These are phyloP conservation scores for Styela clava DNA, from an alignment of 23 tunicate species.

Conservation along the genomic window DNA sequence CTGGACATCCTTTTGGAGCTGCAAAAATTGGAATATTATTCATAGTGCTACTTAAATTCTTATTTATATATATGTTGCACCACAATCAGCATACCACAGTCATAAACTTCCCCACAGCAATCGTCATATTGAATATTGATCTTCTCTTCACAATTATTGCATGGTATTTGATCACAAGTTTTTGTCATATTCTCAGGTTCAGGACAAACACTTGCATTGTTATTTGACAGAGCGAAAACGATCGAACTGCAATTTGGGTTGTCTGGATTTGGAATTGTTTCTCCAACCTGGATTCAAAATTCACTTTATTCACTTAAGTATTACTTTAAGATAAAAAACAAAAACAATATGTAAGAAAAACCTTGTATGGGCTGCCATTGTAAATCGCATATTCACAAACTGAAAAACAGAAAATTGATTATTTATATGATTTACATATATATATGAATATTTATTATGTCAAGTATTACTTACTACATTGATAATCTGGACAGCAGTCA, in stretches of 20 bases:
- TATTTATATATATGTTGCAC: too few relatives aligned
- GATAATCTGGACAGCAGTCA: conserved; percentile 25
- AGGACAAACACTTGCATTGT: conserved; percentile 22
- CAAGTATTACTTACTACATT: conserved; percentile 24
- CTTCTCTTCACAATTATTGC: conserved; percentile 22
- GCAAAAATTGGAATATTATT: background rate
- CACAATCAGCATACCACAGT: conserved; percentile 14
- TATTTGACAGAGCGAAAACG: background rate
- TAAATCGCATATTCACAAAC: conserved; percentile 2
- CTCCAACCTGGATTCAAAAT: conserved; percentile 29
- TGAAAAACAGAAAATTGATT: background rate
- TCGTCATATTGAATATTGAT: background rate
- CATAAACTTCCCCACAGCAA: conserved; percentile 28
- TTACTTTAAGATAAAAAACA: background rate
- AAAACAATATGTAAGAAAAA: background rate
- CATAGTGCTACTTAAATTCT: background rate
- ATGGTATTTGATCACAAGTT: conserved; percentile 2
- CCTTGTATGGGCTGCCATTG: conserved; percentile 9
- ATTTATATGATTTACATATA: background rate
- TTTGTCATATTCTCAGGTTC: conserved; percentile 13
- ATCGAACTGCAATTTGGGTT: conserved; percentile 27
- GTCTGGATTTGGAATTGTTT: conserved; percentile 7
- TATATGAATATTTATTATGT: background rate
- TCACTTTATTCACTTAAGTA: too few relatives aligned
- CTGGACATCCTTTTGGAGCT: conserved; percentile 18